phyloP scores from a whole-genome alignment of 2,888 invertebrate genomes.

The Spilosoma lubricipeda region DNA sequence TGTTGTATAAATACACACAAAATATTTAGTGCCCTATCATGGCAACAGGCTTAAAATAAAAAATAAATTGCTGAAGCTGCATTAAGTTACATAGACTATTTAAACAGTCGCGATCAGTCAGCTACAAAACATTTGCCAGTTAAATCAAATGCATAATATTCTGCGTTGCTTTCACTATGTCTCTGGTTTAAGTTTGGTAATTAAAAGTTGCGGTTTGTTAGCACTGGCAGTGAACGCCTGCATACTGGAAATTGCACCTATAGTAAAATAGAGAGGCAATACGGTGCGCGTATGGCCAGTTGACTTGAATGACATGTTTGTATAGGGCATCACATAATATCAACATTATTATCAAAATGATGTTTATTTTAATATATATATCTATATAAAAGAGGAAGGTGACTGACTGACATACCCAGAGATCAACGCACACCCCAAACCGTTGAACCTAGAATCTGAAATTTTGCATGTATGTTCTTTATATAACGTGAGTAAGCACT shows the following conservation, averaged over 20 bases:
- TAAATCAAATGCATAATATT: constrained; percentile 48
- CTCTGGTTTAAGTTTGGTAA: constrained; percentile 75
- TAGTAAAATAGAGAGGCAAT: constrained; percentile 51
- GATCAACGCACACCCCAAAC: no score
- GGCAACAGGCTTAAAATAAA: neutral
- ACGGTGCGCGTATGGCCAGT: constrained; percentile 49
- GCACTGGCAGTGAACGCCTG: constrained; percentile 53
- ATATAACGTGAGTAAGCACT: no score
- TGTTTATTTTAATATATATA: no score
- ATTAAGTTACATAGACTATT: neutral
- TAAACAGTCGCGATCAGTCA: constrained; percentile 27
- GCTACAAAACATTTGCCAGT: constrained; percentile 22
- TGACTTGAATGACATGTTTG: constrained; percentile 40
- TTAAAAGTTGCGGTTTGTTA: constrained; percentile 77
- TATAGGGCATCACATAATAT: no score
- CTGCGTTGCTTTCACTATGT: constrained; percentile 66
- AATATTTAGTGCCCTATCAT: no score
- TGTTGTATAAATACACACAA: no score
- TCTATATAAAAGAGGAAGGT: no score
- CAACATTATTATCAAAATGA: no score
- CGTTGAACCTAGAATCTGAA: no score
- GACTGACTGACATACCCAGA: no score
- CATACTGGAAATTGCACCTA: constrained; percentile 23
- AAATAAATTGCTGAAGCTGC: neutral
- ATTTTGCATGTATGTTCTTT: no score